Percentiles rank a stretch among this genome's conserved stretches.
These are phyloP conservation scores for Epinephelus moara DNA, from an alignment of 2,113 vertebrate genomes.

Conservation along the genomic window DNA sequence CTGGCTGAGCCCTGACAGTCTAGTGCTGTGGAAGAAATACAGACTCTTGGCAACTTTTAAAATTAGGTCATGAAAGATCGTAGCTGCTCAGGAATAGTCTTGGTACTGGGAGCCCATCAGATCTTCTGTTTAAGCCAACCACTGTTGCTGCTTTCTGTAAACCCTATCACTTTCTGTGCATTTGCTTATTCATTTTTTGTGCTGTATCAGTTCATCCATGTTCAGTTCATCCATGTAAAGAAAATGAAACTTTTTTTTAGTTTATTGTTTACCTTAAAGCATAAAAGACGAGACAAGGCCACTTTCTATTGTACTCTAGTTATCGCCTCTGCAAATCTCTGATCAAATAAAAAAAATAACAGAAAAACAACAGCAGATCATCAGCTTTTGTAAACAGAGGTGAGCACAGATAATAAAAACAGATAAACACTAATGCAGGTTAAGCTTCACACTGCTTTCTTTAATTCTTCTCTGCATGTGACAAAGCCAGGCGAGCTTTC, in stretches of 20 bases:
- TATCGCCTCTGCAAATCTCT: background rate
- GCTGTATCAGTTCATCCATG: background rate
- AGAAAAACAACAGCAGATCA: background rate
- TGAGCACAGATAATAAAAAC: background rate
- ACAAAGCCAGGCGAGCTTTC: slow-evolving; percentile 34
- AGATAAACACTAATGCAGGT: background rate
- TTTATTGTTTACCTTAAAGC: background rate
- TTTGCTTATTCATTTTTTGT: background rate
- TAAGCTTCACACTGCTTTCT: background rate
- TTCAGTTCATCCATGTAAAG: background rate
- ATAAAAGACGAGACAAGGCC: background rate
- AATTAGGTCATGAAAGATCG: background rate
- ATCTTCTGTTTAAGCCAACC: no score
- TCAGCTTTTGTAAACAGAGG: background rate
- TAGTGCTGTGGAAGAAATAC: background rate
- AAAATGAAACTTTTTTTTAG: background rate
- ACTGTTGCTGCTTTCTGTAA: no score
- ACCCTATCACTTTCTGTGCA: no score
- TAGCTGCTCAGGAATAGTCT: background rate
- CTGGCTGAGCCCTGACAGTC: slow-evolving; percentile 9
- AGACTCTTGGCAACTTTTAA: slow-evolving; percentile 6
- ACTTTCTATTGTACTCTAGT: background rate
- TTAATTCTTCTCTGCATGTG: slow-evolving; percentile 15
- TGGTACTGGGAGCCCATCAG: background rate
- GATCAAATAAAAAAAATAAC: background rate